Percentiles rank a stretch among this genome's conserved stretches.
These are phyloP conservation scores for Alviniconcha strummeri DNA, from an alignment of 2,888 invertebrate genomes.

Conservation along the genomic window DNA sequence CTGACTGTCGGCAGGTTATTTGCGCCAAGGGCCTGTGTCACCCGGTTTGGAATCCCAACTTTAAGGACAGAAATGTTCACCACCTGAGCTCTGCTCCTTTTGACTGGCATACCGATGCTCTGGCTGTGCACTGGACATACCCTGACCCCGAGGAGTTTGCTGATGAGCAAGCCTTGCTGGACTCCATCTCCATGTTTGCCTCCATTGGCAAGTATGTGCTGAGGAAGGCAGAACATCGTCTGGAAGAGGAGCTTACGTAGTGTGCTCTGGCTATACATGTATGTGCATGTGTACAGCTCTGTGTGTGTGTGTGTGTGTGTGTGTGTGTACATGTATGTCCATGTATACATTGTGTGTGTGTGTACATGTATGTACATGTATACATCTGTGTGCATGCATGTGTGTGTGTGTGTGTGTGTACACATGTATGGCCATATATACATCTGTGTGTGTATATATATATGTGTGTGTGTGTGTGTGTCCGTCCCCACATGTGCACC, in stretches of 20 bases:
- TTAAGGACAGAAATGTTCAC: slow-evolving; percentile 51
- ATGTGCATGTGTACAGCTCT: neutral
- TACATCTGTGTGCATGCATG: neutral
- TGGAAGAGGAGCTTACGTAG: slow-evolving; percentile 19
- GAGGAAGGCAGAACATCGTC: slow-evolving; percentile 41
- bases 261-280: no score
- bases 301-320: slow-evolving; percentile 9
- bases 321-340: neutral
- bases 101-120: slow-evolving; percentile 58
- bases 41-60: slow-evolving; percentile 55
- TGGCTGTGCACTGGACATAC: slow-evolving; percentile 64
- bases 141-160: slow-evolving; percentile 58
- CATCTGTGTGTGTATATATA: neutral
- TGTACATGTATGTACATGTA: neutral
- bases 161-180: slow-evolving; percentile 44
- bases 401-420: neutral
- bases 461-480: neutral
- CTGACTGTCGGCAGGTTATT: slow-evolving; percentile 40
- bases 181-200: slow-evolving; percentile 49
- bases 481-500: neutral
- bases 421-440: neutral
- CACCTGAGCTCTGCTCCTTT: slow-evolving; percentile 50
- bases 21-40: slow-evolving; percentile 58
- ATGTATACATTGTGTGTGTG: neutral
- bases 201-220: slow-evolving; percentile 56